Base-by-base conservation (phyloP, 2,888 invertebrate species). In the Acanthococcus lagerstroemiae region DNA sequence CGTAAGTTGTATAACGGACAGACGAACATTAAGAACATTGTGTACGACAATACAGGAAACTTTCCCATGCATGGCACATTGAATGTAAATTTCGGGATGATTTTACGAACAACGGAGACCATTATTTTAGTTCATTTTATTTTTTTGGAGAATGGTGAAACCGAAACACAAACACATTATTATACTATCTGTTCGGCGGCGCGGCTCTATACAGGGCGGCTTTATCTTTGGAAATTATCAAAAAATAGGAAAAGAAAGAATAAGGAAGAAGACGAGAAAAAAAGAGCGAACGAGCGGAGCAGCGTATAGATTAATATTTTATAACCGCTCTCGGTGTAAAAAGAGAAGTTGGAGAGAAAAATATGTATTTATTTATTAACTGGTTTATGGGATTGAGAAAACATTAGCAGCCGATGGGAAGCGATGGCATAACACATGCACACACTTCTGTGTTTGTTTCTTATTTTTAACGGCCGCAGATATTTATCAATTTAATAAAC, bases 401-500 rank as follows among this genome's bases (percentile, higher is more conserved):
- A 61, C 61, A 61, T 61, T 61, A 61, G 37, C 61, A 48, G 52
- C 27, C 48, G 61, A 61, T 61, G 50, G 52, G 61, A 61, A 61
- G 61, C 61, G 48, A 52, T 52, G 50, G 50, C 52, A 61, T 30
- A 50, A 61, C 61, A 52, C 61, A 61, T 52, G 30, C 27, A n/a
- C 46, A 58, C 58, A 24, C 46, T 46, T 60, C 19, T 30, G 52
- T 30, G 26, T 61, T 26, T 61, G 26, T 61, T 30, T 52, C 30
- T 30, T 61, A 48, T 61, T 61, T 61, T 61, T 61, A 61, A 61
- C 61, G 61, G 61, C 61, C 56, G 65, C 48, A 65, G 65, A 56
- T 65, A 65, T 65, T 65, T 65, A 65, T 65, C 65, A 56, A 65
- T 65, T 65, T 65, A 48, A 65, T 65, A 65, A 65, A 65, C 65